Evolutionary conservation across 2,888 invertebrate genomes (phyloP).

Genomic region (Dolomedes plantarius): DNA sequence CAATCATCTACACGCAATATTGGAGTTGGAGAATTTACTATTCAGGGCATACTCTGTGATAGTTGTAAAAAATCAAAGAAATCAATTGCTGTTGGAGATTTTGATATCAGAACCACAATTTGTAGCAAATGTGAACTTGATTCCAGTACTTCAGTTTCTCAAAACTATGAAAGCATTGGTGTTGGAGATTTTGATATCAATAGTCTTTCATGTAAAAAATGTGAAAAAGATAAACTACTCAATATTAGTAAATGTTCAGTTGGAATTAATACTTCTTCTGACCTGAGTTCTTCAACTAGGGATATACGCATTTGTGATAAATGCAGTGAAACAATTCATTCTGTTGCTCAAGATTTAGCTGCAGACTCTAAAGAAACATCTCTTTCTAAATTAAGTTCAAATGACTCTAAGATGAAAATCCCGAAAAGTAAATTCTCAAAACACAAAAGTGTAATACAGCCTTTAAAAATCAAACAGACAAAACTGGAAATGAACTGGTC

Average conservation of each 20-base stretch:
- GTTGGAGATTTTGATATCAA: slow-evolving; percentile 80
- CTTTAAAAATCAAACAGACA: slow-evolving; percentile 2
- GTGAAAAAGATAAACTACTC: slow-evolving; percentile 16
- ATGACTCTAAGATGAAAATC: slow-evolving; percentile 8
- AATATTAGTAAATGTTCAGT: slow-evolving; percentile 27
- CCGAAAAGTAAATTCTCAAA: slow-evolving; percentile 33
- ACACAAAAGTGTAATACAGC: slow-evolving; percentile 27
- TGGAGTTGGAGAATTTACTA: slow-evolving; percentile 27
- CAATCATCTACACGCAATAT: slow-evolving; percentile 1
- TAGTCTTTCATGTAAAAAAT: slow-evolving; percentile 51
- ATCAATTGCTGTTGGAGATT: slow-evolving; percentile 51
- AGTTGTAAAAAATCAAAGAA: slow-evolving; percentile 36
- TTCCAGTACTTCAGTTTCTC: too few relatives aligned
- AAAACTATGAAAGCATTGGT: slow-evolving; percentile 79
- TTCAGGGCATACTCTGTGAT: slow-evolving; percentile 28
- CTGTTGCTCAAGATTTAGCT: slow-evolving; percentile 78
- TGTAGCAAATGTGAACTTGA: slow-evolving; percentile 43
- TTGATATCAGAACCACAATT: not conserved
- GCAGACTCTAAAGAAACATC: slow-evolving; percentile 65
- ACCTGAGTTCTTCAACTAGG: slow-evolving; percentile 13
- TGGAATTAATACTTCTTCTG: slow-evolving; percentile 56
- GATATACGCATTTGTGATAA: slow-evolving; percentile 79
- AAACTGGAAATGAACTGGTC: not conserved
- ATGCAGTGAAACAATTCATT: slow-evolving; percentile 80
- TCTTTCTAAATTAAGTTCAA: slow-evolving; percentile 30